Conservation (phyloP, 2,888 invertebrate genomes). For the Nyleta sp. region DNA sequence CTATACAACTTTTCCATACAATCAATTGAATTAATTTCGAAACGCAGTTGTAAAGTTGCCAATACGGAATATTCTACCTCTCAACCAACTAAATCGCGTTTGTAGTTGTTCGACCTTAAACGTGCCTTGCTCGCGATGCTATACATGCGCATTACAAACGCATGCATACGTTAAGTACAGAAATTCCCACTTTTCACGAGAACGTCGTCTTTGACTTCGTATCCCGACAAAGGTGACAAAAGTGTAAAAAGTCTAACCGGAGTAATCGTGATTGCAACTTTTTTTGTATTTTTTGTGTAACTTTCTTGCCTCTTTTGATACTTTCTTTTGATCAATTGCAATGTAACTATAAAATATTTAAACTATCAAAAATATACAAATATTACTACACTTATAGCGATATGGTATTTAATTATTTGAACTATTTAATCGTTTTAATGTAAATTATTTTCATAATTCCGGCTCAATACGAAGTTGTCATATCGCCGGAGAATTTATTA, state of each 20-base stretch:
- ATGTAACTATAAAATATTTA: too few relatives aligned
- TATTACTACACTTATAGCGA: neutral
- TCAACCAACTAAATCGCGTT: slow-evolving; percentile 28
- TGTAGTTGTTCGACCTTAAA: slow-evolving; percentile 23
- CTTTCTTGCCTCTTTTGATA: neutral
- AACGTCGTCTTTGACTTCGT: slow-evolving; percentile 33
- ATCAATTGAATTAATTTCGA: neutral
- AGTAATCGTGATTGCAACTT: slow-evolving; percentile 7
- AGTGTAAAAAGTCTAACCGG: neutral
- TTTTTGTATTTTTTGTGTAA: too few relatives aligned
- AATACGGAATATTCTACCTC: slow-evolving; percentile 14
- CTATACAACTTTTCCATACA: neutral
- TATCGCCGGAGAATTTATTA: slow-evolving; percentile 1
- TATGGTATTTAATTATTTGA: too few relatives aligned
- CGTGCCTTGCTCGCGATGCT: slow-evolving; percentile 6
- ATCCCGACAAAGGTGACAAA: slow-evolving; percentile 14
- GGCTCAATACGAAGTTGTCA: neutral
- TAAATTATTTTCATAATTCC: slow-evolving; percentile 11
- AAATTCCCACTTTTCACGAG: slow-evolving; percentile 12
- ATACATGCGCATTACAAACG: slow-evolving; percentile 22
- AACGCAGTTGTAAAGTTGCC: neutral
- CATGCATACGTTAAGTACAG: slow-evolving; percentile 27
- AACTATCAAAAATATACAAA: too few relatives aligned
- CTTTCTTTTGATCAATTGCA: too few relatives aligned
- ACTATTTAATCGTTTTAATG: slow-evolving; percentile 1